Evolutionary conservation across 2,888 invertebrate genomes (phyloP).

Genomic region (Brachynemurus nebulosus): DNA sequence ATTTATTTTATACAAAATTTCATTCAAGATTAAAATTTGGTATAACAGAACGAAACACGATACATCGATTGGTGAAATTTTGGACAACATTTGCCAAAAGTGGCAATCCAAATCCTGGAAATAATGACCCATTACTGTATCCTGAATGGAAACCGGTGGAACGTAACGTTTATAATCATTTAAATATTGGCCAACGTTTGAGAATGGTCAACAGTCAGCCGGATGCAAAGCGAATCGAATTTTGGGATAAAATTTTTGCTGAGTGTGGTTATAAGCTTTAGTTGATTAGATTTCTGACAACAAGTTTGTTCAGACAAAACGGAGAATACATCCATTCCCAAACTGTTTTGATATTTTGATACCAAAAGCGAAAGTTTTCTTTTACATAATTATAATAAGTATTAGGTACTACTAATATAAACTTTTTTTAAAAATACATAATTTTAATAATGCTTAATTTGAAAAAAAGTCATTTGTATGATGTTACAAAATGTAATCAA

Average conservation of each 20-base stretch:
- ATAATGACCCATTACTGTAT: conserved; percentile 12
- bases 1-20: conserved; percentile 22
- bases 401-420: too few species aligned
- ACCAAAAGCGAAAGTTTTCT: too few species aligned
- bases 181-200: conserved; percentile 7
- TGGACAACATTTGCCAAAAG: conserved; percentile 24
- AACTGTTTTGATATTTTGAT: too few species aligned
- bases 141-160: conserved; percentile 8
- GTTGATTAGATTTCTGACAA: too few species aligned
- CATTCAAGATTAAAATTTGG: conserved; percentile 9
- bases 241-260: conserved; percentile 11
- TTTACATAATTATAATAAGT: too few species aligned
- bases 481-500: too few species aligned
- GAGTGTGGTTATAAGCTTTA: neutral
- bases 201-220: neutral
- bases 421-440: too few species aligned
- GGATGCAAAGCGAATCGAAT: conserved; percentile 9
- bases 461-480: too few species aligned
- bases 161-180: neutral
- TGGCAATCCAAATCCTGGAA: conserved; percentile 20
- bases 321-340: too few species aligned
- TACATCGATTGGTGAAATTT: conserved; percentile 19
- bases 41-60: conserved; percentile 16
- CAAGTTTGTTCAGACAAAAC: too few species aligned
- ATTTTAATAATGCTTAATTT: too few species aligned